Evolutionary conservation across 37 sponge, comb jelly and placozoan species (phyloP).

Genomic region (Oopsacas minuta): DNA sequence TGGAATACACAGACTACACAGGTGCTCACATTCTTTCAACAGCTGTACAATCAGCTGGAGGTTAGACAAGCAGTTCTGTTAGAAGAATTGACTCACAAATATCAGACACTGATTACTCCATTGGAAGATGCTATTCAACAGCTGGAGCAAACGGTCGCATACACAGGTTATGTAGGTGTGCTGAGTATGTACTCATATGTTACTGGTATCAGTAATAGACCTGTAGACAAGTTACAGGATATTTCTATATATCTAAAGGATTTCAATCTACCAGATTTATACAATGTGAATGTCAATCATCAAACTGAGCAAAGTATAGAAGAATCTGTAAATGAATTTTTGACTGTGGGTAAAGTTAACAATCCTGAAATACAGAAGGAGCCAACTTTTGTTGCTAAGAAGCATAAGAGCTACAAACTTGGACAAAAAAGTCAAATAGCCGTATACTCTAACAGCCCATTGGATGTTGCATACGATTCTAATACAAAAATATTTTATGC

Average conservation of each 20-base stretch:
- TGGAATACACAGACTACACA: background rate
- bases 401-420: background rate
- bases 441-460: background rate
- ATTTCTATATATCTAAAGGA: background rate
- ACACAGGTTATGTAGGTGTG: constrained; percentile 10
- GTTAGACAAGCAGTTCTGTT: background rate
- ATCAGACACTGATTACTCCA: background rate
- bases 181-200: background rate
- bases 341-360: background rate
- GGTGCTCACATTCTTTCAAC: background rate
- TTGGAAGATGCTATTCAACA: background rate
- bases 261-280: background rate
- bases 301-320: background rate
- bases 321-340: background rate
- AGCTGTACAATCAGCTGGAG: background rate
- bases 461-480: background rate
- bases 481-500: background rate
- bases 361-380: too few relatives aligned
- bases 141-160: background rate
- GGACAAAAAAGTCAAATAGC: background rate
- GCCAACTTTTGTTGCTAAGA: background rate
- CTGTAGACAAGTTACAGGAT: background rate
- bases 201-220: background rate
- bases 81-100: background rate
- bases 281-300: background rate